Evolutionary conservation across 2,888 invertebrate species (phyloP).

Genomic region (Helicoverpa assulta): DNA sequence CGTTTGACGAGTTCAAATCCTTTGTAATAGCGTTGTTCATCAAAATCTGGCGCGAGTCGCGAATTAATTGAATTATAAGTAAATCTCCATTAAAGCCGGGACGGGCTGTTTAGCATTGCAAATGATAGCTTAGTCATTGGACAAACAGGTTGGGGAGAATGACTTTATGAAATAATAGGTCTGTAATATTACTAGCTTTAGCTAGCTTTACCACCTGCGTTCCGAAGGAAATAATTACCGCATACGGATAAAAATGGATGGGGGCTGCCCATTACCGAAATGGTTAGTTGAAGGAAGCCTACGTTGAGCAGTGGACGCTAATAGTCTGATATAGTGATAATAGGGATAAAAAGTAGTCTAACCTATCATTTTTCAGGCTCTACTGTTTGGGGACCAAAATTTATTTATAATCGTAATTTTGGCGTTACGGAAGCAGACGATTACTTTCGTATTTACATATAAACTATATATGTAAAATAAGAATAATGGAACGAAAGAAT

Average conservation of each 20-base stretch:
- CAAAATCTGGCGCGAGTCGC: slow-evolving; percentile 43
- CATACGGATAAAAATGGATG: background rate
- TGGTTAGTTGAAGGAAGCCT: no score
- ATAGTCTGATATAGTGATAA: no score
- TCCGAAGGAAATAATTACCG: background rate
- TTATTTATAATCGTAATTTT: no score
- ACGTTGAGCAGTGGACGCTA: no score
- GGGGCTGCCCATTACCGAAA: no score
- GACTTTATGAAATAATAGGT: slow-evolving; percentile 6
- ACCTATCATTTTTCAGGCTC: background rate
- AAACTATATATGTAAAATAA: no score
- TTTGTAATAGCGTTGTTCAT: slow-evolving; percentile 37
- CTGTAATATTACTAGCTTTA: no score
- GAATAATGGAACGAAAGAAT: no score
- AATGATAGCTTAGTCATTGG: slow-evolving; percentile 35
- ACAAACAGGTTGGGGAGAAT: slow-evolving; percentile 27
- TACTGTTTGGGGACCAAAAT: background rate
- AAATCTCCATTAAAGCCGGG: slow-evolving; percentile 39
- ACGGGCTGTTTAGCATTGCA: slow-evolving; percentile 50
- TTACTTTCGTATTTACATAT: no score
- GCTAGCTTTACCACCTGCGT: background rate
- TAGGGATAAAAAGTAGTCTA: background rate
- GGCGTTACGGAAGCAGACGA: no score
- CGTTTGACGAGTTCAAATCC: slow-evolving; percentile 21
- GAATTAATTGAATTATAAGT: slow-evolving; percentile 56